phyloP scores from a whole-genome alignment of 2,113 vertebrate species.

The Heliornis fulica region DNA sequence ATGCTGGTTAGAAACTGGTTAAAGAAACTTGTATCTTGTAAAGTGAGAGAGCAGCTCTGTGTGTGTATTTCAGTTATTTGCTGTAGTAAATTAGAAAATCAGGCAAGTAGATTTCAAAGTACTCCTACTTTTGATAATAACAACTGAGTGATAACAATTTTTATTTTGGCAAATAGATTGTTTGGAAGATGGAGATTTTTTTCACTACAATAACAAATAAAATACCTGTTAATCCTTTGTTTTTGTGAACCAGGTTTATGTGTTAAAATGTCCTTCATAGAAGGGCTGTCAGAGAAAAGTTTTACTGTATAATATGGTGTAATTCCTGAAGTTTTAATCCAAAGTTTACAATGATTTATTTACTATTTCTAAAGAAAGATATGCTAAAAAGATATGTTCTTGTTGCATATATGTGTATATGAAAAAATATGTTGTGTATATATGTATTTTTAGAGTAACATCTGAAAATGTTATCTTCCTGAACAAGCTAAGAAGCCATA shows the following conservation, averaged over 20 bases:
- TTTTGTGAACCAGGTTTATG: neutral
- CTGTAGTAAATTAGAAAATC: neutral
- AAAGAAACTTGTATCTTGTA: neutral
- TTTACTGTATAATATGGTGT: neutral
- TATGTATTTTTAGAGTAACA: neutral
- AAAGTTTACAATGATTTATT: neutral
- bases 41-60: neutral
- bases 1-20: neutral
- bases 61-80: neutral
- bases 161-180: neutral
- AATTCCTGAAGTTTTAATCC: neutral
- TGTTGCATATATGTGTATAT: no score
- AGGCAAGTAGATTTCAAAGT: neutral
- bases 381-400: no score
- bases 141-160: neutral
- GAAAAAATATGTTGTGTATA: neutral
- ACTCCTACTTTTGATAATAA: neutral
- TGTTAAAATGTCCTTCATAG: neutral
- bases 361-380: neutral
- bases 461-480: neutral
- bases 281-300: neutral
- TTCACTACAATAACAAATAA: neutral
- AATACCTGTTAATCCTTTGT: neutral
- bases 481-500: neutral
- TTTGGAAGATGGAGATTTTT: neutral